A percentile compares a stretch with the other conserved stretches of the same genome.
These are phyloP conservation scores for Eucidaris tribuloides DNA, from an alignment of 35 echinoderm and acorn worm genomes.

Conservation along the genomic window DNA sequence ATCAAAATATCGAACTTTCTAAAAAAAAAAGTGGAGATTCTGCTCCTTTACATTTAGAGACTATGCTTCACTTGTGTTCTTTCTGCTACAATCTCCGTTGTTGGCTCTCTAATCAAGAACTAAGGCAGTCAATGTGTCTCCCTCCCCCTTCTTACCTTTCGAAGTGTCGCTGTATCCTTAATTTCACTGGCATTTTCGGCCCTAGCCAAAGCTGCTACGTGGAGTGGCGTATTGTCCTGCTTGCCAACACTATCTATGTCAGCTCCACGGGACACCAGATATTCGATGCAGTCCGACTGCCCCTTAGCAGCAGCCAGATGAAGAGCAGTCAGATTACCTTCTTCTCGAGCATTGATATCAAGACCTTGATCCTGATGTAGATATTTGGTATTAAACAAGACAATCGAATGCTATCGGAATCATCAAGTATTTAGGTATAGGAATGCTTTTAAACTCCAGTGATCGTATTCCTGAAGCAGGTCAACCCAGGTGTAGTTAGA, in stretches of 20 bases:
- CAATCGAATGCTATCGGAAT: too few species aligned
- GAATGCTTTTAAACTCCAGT: background rate
- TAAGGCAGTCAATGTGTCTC: too few species aligned
- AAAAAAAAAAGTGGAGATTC: too few species aligned
- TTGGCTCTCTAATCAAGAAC: too few species aligned
- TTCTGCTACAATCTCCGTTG: too few species aligned
- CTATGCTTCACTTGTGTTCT: too few species aligned
- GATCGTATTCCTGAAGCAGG: background rate
- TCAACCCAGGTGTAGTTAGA: background rate
- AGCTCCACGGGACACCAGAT: background rate
- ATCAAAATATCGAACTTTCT: too few species aligned
- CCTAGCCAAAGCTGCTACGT: background rate
- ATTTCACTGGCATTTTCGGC: background rate
- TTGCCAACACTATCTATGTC: background rate
- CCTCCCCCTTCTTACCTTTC: too few species aligned
- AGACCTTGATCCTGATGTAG: background rate
- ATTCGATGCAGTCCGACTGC: background rate
- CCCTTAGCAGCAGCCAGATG: background rate
- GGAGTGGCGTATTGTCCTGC: background rate
- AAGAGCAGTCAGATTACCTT: background rate
- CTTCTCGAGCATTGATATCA: background rate
- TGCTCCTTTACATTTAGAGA: too few species aligned
- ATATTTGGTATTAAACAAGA: too few species aligned
- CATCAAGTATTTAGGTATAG: background rate
- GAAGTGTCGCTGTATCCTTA: background rate